Base-by-base conservation (phyloP, 2,888 invertebrate genomes). In the Andrena camellia region DNA sequence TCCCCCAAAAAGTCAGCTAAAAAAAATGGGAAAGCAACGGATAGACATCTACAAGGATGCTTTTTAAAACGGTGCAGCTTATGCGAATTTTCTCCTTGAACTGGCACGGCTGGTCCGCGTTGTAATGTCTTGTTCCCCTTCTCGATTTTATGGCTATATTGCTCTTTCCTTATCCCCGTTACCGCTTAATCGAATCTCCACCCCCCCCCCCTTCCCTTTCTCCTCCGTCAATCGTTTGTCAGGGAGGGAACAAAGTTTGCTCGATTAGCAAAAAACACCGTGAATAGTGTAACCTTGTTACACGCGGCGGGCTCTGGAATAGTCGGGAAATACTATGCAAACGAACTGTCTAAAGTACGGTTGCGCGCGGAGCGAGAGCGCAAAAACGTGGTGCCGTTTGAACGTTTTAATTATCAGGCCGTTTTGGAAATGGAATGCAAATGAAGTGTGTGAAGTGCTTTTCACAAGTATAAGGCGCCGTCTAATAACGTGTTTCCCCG, bases 71-170 rank as follows among this genome's bases (percentile, higher is more conserved):
- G 73, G n/a, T n/a, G 57, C 66, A 62, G 80, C 68, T 84, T 74
- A 74, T 71, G 71, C 80, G 84, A 77, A 83, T 83, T 85, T 85
- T 84, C 84, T 64, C 64, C 77, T 80, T 68, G 67, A 85, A 77
- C 52, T 74, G 76, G 60, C 70, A 71, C 83, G 57, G 60, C 29
- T n/a, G 5, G 52, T 13, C 62, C n/a, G 42, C 57, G 20, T 26
- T 79, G 66, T 77, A 79, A 84, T n/a, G 63, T 79, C 75, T 82
- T 73, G 54, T 66, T 76, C 80, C 62, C 66, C 68, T 73, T 35
- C 60, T 23, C 73, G 60, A 78, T 81, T 84, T 89, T 83, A 86
- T 69, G 71, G 54, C 68, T 62, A 83, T 62, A 83, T 83, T 54
- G 60, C 71, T 60, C 66, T 62, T 74, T 68, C 54, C 80, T 62